phyloP scores from a whole-genome alignment of 2,113 vertebrate genomes.

The Nematolebias whitei region DNA sequence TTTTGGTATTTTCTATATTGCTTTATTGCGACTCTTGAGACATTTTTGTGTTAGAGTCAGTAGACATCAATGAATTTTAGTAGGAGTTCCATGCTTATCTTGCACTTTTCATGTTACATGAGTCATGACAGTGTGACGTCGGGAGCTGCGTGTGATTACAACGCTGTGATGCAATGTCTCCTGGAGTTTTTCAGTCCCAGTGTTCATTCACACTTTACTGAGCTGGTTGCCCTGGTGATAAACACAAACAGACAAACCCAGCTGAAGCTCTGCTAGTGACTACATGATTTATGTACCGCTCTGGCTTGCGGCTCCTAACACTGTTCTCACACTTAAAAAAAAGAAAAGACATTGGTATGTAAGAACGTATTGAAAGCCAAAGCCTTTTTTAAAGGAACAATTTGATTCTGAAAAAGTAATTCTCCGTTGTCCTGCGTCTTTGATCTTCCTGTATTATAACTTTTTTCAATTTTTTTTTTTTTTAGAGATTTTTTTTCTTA shows the following conservation, averaged over 20 bases:
- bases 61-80: not conserved
- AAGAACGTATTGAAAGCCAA: not conserved
- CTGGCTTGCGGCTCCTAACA: not conserved
- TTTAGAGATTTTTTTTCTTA: not conserved
- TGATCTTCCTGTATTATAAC: no score
- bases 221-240: conserved; percentile 48
- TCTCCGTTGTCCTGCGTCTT: no score
- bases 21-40: no score
- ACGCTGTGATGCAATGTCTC: conserved; percentile 43
- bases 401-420: not conserved
- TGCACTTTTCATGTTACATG: not conserved
- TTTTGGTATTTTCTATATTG: no score
- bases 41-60: no score
- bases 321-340: not conserved
- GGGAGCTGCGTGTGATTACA: conserved; percentile 11
- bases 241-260: conserved; percentile 47
- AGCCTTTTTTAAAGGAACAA: not conserved
- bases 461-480: not conserved
- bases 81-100: conserved; percentile 7
- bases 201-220: conserved; percentile 32
- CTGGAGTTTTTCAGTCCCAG: not conserved
- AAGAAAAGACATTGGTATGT: not conserved
- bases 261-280: conserved; percentile 13
- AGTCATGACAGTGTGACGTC: conserved; percentile 39
- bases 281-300: conserved; percentile 26